Percentiles rank a stretch among this genome's conserved stretches.
phyloP scores from a whole-genome alignment of 1,140 invertebrate species.

The Eciton burchellii region DNA sequence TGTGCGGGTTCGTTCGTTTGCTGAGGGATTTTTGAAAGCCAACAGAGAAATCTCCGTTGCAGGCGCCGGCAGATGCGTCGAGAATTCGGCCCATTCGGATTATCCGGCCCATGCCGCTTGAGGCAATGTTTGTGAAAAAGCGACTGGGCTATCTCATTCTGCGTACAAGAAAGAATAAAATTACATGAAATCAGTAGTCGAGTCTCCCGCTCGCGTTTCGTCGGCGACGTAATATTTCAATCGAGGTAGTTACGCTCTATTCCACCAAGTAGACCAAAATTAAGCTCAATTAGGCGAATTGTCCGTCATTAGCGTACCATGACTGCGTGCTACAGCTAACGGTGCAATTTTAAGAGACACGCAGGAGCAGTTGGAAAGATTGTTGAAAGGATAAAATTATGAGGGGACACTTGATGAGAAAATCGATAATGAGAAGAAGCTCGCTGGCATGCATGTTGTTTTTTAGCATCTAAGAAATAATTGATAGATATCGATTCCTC shows the following conservation, averaged over 20 bases:
- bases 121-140: constrained; percentile 6
- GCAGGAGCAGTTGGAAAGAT: too few species aligned
- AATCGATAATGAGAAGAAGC: not conserved
- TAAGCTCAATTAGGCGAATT: constrained; percentile 1
- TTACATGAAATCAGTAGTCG: not conserved
- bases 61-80: not conserved
- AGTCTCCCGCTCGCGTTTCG: not conserved
- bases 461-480: not conserved
- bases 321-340: not conserved
- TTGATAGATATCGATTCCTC: not conserved
- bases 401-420: not conserved
- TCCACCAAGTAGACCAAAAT: not conserved
- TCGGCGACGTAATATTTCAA: not conserved
- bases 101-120: not conserved
- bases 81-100: constrained; percentile 33
- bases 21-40: constrained; percentile 16
- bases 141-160: constrained; percentile 3
- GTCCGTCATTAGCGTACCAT: not conserved
- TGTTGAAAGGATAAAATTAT: too few species aligned
- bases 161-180: not conserved
- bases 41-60: constrained; percentile 14
- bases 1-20: constrained; percentile 29
- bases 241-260: not conserved
- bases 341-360: not conserved
- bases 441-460: not conserved